Evolutionary conservation across 64 coral and sea anemone species (phyloP).

Genomic region (Actinia tenebrosa): DNA sequence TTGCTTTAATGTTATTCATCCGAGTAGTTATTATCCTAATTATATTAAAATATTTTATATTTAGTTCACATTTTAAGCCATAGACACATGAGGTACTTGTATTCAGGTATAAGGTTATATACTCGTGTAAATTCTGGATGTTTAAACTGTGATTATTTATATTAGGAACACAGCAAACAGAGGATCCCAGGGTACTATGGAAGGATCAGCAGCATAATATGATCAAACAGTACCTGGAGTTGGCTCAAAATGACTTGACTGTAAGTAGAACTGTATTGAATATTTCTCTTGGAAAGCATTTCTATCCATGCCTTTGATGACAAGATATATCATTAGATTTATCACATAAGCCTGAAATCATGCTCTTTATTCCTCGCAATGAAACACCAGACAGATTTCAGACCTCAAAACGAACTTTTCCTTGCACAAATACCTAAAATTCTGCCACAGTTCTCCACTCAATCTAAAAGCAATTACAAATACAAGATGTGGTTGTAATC

Average conservation of each 20-base stretch:
- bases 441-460: neutral
- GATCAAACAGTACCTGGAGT: slow-evolving; percentile 70
- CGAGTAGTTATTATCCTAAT: slow-evolving; percentile 2
- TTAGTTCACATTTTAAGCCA: neutral
- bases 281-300: neutral
- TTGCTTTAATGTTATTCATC: neutral
- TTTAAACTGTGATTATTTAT: neutral
- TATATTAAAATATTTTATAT: neutral
- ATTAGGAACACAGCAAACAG: slow-evolving; percentile 74
- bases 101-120: neutral
- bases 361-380: neutral
- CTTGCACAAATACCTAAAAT: neutral
- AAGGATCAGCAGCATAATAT: slow-evolving; percentile 72
- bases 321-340: neutral
- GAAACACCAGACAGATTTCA: neutral
- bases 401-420: neutral
- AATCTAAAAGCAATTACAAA: neutral
- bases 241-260: slow-evolving; percentile 76
- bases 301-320: neutral
- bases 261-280: slow-evolving; percentile 21
- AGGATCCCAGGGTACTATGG: slow-evolving; percentile 92
- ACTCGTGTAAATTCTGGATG: neutral
- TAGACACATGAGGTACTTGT: neutral
- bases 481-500: neutral
- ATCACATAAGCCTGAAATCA: neutral